These are phyloP conservation scores for Ophioninae sp. DNA, from an alignment of 2,888 invertebrate genomes.

Conservation along the genomic window DNA sequence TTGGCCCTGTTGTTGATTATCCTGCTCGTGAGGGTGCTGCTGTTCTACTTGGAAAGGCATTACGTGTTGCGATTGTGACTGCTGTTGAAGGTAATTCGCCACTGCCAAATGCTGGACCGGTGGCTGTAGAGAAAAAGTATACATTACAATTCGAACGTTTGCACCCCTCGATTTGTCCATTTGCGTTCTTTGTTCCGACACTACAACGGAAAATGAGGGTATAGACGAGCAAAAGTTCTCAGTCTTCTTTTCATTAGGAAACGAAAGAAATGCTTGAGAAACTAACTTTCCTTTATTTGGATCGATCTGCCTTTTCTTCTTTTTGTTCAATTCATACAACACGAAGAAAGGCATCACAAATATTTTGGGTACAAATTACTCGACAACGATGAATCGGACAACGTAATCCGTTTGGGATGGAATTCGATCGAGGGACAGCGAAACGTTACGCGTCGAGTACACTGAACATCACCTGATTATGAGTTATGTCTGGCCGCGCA, in stretches of 20 bases:
- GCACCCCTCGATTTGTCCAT: background rate
- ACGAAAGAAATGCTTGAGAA: background rate
- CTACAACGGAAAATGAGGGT: no score
- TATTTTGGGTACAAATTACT: background rate
- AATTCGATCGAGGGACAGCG: background rate
- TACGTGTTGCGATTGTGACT: constrained; percentile 49
- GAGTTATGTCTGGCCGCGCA: constrained; percentile 70
- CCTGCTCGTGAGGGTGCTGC: constrained; percentile 53
- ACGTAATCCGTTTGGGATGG: background rate
- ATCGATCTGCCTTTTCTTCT: background rate
- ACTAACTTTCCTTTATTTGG: background rate
- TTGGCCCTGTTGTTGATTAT: constrained; percentile 61
- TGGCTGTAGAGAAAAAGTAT: constrained; percentile 59
- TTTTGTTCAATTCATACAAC: background rate
- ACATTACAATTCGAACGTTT: background rate
- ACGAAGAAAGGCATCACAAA: background rate
- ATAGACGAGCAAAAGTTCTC: no score
- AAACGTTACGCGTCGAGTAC: background rate
- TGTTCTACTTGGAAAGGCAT: constrained; percentile 59
- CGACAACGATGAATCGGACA: background rate
- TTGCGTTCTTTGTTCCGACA: background rate
- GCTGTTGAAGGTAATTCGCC: constrained; percentile 66
- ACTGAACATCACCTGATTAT: constrained; percentile 67
- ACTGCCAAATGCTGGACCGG: constrained; percentile 68
- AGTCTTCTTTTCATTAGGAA: background rate